Percentiles rank a stretch among this genome's conserved stretches.
Conservation (phyloP, 2,797 vertebrate genomes). For the Sitta carolinensis region DNA sequence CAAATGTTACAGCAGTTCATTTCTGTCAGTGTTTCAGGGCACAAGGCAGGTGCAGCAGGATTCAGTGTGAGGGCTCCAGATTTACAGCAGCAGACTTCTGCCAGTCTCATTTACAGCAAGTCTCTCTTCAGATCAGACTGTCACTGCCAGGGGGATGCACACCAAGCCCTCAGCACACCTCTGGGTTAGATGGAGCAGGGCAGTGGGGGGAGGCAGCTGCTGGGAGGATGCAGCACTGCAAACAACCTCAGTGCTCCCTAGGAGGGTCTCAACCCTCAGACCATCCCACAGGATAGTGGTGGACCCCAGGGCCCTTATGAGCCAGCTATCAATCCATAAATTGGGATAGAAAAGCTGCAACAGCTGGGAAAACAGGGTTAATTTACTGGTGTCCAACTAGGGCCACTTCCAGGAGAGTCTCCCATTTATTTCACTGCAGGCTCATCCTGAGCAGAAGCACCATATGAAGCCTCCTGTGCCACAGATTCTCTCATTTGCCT, state of each 20-base stretch:
- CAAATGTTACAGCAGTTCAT: neutral
- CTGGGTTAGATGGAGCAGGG: neutral
- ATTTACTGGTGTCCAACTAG: neutral
- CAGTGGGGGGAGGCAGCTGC: neutral
- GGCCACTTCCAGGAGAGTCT: neutral
- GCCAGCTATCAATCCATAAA: neutral
- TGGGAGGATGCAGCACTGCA: neutral
- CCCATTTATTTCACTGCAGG: neutral
- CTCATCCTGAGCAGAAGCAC: neutral
- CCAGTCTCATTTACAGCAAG: neutral
- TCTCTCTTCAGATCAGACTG: neutral
- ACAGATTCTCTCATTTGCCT: neutral
- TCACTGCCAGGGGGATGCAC: neutral
- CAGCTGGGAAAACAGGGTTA: neutral
- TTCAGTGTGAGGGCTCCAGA: neutral
- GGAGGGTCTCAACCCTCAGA: neutral
- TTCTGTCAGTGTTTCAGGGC: neutral
- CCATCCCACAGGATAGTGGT: neutral
- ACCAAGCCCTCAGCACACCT: neutral
- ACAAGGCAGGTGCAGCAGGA: neutral
- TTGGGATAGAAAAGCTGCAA: neutral
- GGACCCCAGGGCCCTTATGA: neutral
- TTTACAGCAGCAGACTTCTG: neutral
- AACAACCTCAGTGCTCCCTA: neutral
- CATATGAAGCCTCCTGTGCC: neutral